phyloP scores from a whole-genome alignment of 1,140 invertebrate species.

The Cataglyphis hispanica region DNA sequence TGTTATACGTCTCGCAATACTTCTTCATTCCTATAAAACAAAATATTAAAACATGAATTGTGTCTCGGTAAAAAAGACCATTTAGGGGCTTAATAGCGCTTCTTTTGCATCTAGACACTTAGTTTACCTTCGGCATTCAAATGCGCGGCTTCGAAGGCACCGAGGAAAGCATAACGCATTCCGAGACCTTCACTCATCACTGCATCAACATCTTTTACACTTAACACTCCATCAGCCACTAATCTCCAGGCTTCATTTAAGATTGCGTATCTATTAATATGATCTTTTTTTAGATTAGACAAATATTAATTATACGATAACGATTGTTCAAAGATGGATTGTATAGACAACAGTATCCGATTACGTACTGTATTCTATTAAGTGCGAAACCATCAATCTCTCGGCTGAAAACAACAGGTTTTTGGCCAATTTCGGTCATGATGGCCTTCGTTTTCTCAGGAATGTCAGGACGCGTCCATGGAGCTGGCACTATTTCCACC shows the following conservation, averaged over 20 bases:
- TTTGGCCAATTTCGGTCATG: conserved; percentile 96
- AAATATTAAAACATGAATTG: conserved; percentile 11
- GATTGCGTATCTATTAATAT: conserved; percentile 93
- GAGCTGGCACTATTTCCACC: conserved; percentile 97
- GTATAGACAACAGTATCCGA: not conserved
- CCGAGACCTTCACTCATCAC: conserved; percentile 98
- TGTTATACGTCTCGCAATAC: conserved; percentile 92
- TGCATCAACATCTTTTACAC: conserved; percentile 95
- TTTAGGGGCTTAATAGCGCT: not conserved
- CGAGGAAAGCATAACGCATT: conserved; percentile 97
- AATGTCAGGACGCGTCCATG: conserved; percentile 93
- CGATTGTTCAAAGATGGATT: not conserved
- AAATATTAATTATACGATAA: conserved; percentile 24
- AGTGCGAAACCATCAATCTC: conserved; percentile 97
- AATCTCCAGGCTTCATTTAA: conserved; percentile 97
- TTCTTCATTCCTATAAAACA: conserved; percentile 88
- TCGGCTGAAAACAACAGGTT: conserved; percentile 93
- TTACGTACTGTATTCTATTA: conserved; percentile 94
- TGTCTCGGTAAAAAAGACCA: not conserved
- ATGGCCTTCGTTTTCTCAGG: conserved; percentile 90
- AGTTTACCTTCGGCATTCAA: conserved; percentile 96
- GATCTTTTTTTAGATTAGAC: conserved; percentile 34
- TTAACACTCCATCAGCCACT: conserved; percentile 93
- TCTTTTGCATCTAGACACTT: not conserved
- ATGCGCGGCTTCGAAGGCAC: conserved; percentile 97